These are phyloP conservation scores for Nylanderia fulva DNA, from an alignment of 1,140 invertebrate genomes.

Conservation along the genomic window DNA sequence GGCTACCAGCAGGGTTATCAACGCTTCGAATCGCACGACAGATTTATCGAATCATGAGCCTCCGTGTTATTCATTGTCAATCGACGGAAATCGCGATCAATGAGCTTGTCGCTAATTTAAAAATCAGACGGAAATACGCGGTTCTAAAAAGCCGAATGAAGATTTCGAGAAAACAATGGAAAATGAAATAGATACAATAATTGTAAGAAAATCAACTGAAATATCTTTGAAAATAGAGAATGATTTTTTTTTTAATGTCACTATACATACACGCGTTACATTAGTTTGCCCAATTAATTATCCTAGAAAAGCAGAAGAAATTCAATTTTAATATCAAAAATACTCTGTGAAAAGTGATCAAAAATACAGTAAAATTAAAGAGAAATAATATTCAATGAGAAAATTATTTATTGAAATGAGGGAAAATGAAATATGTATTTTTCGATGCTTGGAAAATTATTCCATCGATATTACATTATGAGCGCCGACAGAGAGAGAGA, in stretches of 20 bases:
- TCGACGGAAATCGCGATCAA: not conserved
- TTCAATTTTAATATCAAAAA: not conserved
- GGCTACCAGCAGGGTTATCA: constrained; percentile 18
- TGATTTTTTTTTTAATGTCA: no score
- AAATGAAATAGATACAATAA: not conserved
- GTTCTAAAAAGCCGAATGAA: not conserved
- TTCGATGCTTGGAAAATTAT: not conserved
- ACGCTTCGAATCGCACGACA: constrained; percentile 12
- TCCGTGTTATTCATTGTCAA: constrained; percentile 8
- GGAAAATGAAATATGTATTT: not conserved
- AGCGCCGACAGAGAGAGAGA: not conserved
- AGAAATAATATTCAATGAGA: not conserved
- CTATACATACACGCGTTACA: no score
- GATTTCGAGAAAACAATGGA: not conserved
- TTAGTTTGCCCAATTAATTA: not conserved
- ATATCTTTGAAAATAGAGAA: not conserved
- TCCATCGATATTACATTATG: not conserved
- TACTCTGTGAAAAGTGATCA: not conserved
- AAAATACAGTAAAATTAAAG: not conserved
- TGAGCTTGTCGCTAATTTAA: not conserved
- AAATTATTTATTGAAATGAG: not conserved
- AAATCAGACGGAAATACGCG: not conserved
- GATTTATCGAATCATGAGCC: constrained; percentile 25
- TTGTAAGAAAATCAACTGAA: not conserved
- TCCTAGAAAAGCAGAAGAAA: not conserved